Percentiles rank a stretch among this genome's conserved stretches.
Conservation (phyloP, 1,140 invertebrate genomes). For the Musca vetustissima region DNA sequence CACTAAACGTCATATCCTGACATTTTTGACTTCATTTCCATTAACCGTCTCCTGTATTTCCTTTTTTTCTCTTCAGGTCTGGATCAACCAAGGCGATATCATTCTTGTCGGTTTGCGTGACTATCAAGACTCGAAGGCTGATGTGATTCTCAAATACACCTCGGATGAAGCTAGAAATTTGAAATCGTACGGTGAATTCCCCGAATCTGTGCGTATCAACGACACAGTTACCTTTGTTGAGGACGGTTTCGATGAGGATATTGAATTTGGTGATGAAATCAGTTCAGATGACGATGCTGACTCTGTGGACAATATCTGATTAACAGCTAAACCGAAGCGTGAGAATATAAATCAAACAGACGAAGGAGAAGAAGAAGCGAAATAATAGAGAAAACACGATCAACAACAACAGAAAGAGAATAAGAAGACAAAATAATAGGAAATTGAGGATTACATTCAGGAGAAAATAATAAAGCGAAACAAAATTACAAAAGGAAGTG, state of each 20-base stretch:
- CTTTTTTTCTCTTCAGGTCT: conserved; percentile 63
- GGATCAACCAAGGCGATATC: conserved; percentile 99
- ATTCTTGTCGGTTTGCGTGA: conserved; percentile 95
- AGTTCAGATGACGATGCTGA: conserved; percentile 85
- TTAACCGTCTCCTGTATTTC: neutral
- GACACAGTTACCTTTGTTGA: conserved; percentile 92
- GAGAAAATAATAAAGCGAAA: neutral
- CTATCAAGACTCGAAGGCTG: conserved; percentile 99
- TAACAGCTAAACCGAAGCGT: conserved; percentile 27
- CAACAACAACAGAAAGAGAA: neutral
- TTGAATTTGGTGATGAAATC: conserved; percentile 91
- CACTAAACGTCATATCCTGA: too few relatives aligned
- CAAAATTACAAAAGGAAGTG: neutral
- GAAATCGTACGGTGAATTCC: conserved; percentile 98
- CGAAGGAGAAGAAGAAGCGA: conserved; percentile 7
- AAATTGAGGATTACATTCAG: neutral
- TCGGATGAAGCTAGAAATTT: conserved; percentile 98
- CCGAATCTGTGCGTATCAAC: conserved; percentile 95
- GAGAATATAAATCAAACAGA: too few relatives aligned
- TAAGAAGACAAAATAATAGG: conserved; percentile 5
- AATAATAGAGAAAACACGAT: conserved; percentile 10
- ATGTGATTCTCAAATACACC: conserved; percentile 99
- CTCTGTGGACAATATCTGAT: conserved; percentile 69
- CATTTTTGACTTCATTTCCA: too few relatives aligned
- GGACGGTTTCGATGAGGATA: conserved; percentile 91